phyloP scores from a whole-genome alignment of 2,888 invertebrate genomes.

The Campoplex capitator region DNA sequence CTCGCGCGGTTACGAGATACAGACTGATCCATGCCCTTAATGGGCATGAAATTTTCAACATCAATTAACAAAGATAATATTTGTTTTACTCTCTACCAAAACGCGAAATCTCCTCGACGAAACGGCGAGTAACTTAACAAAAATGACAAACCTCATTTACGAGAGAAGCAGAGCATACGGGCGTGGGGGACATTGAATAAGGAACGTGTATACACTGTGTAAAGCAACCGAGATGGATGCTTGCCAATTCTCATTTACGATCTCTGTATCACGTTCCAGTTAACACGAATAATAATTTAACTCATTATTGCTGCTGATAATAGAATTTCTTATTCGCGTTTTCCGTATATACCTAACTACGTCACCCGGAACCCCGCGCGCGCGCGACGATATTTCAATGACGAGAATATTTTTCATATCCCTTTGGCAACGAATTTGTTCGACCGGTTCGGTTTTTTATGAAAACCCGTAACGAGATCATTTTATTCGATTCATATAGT shows the following conservation, averaged over 20 bases:
- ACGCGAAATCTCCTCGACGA: background rate
- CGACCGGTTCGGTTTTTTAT: no score
- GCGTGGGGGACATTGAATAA: background rate
- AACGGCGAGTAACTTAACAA: background rate
- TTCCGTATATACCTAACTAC: background rate
- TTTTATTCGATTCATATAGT: no score
- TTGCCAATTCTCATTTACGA: slow-evolving; percentile 5
- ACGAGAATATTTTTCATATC: no score
- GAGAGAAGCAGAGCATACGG: background rate
- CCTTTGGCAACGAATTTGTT: no score
- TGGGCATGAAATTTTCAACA: background rate
- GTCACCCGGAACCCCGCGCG: no score
- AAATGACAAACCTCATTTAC: slow-evolving; percentile 5
- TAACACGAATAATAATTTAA: slow-evolving; percentile 18
- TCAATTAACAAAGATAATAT: background rate
- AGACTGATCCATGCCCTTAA: background rate
- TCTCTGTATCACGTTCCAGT: slow-evolving; percentile 1
- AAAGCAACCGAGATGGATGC: slow-evolving; percentile 10
- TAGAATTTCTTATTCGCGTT: background rate
- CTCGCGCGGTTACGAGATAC: no score
- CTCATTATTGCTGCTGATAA: background rate
- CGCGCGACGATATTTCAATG: no score
- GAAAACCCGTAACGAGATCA: no score
- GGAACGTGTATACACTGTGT: background rate
- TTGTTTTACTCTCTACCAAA: background rate